Conservation (phyloP, 2,888 invertebrate genomes). For the Notodonta ziczac region DNA sequence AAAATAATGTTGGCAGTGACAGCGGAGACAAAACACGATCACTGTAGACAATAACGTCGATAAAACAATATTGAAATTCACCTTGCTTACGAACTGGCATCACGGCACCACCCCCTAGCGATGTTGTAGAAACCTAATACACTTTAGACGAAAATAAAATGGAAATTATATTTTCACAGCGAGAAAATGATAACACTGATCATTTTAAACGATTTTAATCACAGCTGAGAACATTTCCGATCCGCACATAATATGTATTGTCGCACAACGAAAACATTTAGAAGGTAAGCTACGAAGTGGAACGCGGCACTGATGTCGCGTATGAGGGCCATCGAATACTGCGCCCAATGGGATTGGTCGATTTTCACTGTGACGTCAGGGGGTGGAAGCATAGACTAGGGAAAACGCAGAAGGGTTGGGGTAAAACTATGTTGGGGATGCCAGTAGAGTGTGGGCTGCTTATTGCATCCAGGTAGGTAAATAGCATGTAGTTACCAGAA, state of each 20-base stretch:
- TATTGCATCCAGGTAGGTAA: background rate
- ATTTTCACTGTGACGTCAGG: conserved; percentile 86
- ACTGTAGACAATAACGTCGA: conserved; percentile 30
- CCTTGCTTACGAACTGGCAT: conserved; percentile 92
- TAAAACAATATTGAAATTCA: conserved; percentile 65
- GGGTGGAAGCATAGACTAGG: conserved; percentile 82
- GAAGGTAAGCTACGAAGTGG: conserved; percentile 64
- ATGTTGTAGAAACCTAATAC: conserved; percentile 68
- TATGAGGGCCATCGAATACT: conserved; percentile 76
- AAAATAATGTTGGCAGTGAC: conserved; percentile 42
- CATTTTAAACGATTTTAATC: conserved; percentile 74
- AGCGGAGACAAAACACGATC: conserved; percentile 27
- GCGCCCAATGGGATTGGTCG: conserved; percentile 86
- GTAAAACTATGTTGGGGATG: conserved; percentile 43
- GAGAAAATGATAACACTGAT: conserved; percentile 49
- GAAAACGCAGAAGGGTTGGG: conserved; percentile 64
- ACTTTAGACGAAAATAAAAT: conserved; percentile 64
- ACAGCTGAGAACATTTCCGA: conserved; percentile 65
- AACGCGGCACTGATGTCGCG: conserved; percentile 72
- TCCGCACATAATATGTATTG: conserved; percentile 57
- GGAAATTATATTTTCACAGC: conserved; percentile 65
- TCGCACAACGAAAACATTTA: conserved; percentile 78
- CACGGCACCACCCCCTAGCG: conserved; percentile 82
- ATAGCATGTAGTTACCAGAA: too few relatives aligned
- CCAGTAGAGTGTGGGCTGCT: conserved; percentile 17